Conservation (phyloP, 2,797 vertebrate genomes). For the Salarias fasciatus region DNA sequence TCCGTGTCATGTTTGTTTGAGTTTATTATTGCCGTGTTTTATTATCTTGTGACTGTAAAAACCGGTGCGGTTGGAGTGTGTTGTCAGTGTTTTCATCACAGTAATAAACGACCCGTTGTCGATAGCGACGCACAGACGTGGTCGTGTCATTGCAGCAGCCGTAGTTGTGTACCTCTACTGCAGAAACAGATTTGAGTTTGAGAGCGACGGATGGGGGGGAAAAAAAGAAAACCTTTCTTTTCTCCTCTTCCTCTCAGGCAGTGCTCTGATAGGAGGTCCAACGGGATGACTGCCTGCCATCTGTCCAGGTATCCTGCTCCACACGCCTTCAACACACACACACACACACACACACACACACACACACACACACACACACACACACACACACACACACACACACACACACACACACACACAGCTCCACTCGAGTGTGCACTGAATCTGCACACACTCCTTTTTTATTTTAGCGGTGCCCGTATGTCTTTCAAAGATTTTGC, state of each 20-base stretch:
- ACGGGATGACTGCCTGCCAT: conserved; percentile 76
- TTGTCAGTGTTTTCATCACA: neutral
- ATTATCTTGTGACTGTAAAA: conserved; percentile 8
- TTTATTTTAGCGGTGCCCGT: neutral
- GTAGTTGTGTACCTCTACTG: too few species aligned
- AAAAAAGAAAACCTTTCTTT: conserved; percentile 62
- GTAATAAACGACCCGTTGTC: too few species aligned
- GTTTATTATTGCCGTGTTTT: neutral
- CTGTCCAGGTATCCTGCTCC: conserved; percentile 78
- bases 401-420: too few species aligned
- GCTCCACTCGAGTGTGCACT: conserved; percentile 34
- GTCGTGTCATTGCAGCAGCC: too few species aligned
- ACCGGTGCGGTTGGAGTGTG: neutral
- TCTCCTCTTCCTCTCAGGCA: conserved; percentile 62
- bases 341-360: too few species aligned
- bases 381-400: too few species aligned
- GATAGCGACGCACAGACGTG: too few species aligned
- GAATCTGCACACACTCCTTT: conserved; percentile 4
- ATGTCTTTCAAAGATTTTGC: neutral
- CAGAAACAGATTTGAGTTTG: too few species aligned
- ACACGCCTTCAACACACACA: conserved; percentile 52
- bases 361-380: too few species aligned
- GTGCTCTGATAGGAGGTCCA: conserved; percentile 71
- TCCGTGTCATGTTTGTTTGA: conserved; percentile 2
- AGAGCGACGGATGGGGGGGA: too few species aligned